Base-by-base conservation (phyloP, 2,113 vertebrate species). In the Haplochromis vanheusdeni region DNA sequence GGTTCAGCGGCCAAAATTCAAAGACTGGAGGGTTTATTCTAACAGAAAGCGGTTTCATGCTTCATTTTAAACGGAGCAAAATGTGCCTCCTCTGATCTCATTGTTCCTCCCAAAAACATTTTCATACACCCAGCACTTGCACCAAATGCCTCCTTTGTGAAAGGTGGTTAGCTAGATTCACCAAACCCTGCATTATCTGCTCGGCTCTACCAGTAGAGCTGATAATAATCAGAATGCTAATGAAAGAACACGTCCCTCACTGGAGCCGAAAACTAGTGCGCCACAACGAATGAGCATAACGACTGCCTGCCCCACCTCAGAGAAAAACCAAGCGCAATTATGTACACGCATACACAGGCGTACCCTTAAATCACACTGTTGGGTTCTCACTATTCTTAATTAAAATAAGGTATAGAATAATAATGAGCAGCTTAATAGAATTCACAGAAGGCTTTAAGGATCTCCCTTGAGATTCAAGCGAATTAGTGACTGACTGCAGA, bases 361-460 rank as follows among this genome's bases (percentile, higher is more conserved):
- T 35, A 54, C 60, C 42, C 83, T 86, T 33, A 79, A 89, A 92
- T 84, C 90, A 86, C 93, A 92, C 93, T 90, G 89, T 79, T 56
- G 82, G 89, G 80, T 85, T 90, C 83, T 90, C 52, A 86, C 89
- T 83, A 65, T 79, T 90, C 87, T 90, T 93, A 91, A 95, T 95
- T 94, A 95, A 95, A 96, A 94, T 56, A 84, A 88, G 75, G 89
- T 89, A 89, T 83, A 88, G 93, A 95, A 95, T 96, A 91, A 90
- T 58, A 91, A 94, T 95, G 92, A 94, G 88, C 80, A 85, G 93
- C 88, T 94, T 93, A 93, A 93, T 87, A 68, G 83, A 93, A 93
- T 88, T 92, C 88, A 89, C 93, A 91, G 40, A 37, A 80, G 93
- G 91, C 83, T 94, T 92, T 93, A 83, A 83, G 92, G 92, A 93